These are phyloP conservation scores for Erebia palarica DNA, from an alignment of 2,888 invertebrate species.

Conservation along the genomic window DNA sequence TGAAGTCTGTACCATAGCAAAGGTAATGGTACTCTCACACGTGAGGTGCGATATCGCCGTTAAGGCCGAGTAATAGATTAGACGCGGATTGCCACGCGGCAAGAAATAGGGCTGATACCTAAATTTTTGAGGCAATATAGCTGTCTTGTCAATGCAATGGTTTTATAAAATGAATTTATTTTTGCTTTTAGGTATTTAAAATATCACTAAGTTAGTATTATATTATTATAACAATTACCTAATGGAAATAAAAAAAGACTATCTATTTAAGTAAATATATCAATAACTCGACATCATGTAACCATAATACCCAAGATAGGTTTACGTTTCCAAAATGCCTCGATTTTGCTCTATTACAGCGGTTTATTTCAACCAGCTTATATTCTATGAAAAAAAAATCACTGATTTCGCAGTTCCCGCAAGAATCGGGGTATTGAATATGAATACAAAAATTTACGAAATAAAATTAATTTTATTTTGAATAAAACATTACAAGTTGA, in stretches of 20 bases:
- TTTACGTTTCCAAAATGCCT: neutral
- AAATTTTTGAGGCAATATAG: neutral
- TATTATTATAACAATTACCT: no score
- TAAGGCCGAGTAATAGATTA: conserved; percentile 61
- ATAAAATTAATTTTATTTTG: no score
- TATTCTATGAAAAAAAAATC: neutral
- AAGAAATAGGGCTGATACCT: conserved; percentile 21
- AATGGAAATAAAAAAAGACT: no score
- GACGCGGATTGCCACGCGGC: conserved; percentile 66
- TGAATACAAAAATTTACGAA: no score
- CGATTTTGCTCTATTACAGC: neutral
- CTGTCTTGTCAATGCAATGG: no score
- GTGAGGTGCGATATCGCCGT: conserved; percentile 53
- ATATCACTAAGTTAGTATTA: neutral
- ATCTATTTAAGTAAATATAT: no score
- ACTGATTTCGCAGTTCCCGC: no score
- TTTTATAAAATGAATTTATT: no score
- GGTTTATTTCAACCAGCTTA: neutral
- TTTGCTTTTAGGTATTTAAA: neutral
- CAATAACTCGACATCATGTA: neutral
- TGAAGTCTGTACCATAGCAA: conserved; percentile 45
- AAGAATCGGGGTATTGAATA: no score
- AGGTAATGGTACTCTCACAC: conserved; percentile 64
- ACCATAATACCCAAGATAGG: neutral
- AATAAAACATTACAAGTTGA: no score